Percentiles rank a stretch among this genome's conserved stretches.
phyloP scores from a whole-genome alignment of 2,888 invertebrate genomes.

The Apoda limacodes region DNA sequence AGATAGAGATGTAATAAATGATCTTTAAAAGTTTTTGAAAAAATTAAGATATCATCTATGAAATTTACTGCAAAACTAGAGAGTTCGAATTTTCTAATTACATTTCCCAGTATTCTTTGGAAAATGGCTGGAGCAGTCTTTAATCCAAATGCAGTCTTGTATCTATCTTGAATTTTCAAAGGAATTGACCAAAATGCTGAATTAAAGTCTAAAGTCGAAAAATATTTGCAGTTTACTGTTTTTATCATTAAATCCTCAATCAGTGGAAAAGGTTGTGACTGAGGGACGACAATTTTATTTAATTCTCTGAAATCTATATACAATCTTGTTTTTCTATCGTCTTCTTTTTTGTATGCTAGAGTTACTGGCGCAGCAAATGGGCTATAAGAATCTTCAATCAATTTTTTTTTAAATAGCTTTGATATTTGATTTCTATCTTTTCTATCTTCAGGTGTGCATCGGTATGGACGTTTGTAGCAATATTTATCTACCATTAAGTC shows the following conservation, averaged over 20 bases:
- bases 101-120: constrained; percentile 21
- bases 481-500: constrained; percentile 10
- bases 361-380: constrained; percentile 14
- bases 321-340: constrained; percentile 8
- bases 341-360: constrained; percentile 7
- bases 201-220: constrained; percentile 30
- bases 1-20: constrained; percentile 1
- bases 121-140: constrained; percentile 26
- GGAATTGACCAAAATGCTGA: constrained; percentile 40
- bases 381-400: constrained; percentile 12
- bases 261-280: constrained; percentile 24
- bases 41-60: constrained; percentile 10
- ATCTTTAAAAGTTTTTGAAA: constrained; percentile 12
- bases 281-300: constrained; percentile 7
- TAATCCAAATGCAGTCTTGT: constrained; percentile 28
- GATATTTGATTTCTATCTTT: constrained; percentile 11
- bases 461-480: constrained; percentile 10
- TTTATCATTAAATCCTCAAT: constrained; percentile 28
- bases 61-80: constrained; percentile 9
- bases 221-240: constrained; percentile 29
- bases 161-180: constrained; percentile 26
- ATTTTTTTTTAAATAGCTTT: constrained; percentile 7
- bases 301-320: constrained; percentile 8
- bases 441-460: constrained; percentile 12
- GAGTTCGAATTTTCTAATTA: constrained; percentile 16